These are phyloP conservation scores for Pasiphila rectangulata DNA, from an alignment of 2,888 invertebrate genomes.

Conservation along the genomic window DNA sequence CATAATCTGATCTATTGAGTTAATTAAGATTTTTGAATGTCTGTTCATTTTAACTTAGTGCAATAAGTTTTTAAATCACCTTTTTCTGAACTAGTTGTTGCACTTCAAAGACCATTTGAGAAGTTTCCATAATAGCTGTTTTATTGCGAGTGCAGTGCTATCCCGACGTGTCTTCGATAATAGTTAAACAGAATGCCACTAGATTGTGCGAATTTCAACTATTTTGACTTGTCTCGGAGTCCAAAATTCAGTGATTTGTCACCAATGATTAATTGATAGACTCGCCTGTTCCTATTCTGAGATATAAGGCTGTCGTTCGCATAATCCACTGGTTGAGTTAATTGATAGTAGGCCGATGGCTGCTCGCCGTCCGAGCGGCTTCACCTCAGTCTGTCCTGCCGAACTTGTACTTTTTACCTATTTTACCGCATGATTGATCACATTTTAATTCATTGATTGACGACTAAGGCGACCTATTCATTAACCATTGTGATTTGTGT, in stretches of 20 bases:
- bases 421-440: constrained; percentile 38
- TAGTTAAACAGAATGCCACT: constrained; percentile 55
- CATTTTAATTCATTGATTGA: constrained; percentile 25
- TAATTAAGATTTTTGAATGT: constrained; percentile 62
- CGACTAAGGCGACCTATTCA: constrained; percentile 34
- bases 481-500: constrained; percentile 32
- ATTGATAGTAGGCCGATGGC: constrained; percentile 37
- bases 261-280: constrained; percentile 76
- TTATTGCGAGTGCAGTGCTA: constrained; percentile 21
- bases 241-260: constrained; percentile 76
- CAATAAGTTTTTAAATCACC: constrained; percentile 32
- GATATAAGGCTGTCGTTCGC: constrained; percentile 55
- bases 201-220: constrained; percentile 68
- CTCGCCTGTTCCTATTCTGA: constrained; percentile 71
- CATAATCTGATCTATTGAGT: constrained; percentile 69
- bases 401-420: constrained; percentile 31
- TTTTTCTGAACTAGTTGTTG: constrained; percentile 21
- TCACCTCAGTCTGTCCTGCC: constrained; percentile 56
- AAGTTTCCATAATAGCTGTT: constrained; percentile 31
- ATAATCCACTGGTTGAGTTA: constrained; percentile 62
- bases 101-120: constrained; percentile 25
- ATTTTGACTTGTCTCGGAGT: constrained; percentile 46
- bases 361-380: constrained; percentile 45
- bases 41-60: constrained; percentile 52
- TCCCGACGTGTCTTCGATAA: constrained; percentile 73